Conservation (phyloP, 2,888 invertebrate genomes). For the Apamea sordens region DNA sequence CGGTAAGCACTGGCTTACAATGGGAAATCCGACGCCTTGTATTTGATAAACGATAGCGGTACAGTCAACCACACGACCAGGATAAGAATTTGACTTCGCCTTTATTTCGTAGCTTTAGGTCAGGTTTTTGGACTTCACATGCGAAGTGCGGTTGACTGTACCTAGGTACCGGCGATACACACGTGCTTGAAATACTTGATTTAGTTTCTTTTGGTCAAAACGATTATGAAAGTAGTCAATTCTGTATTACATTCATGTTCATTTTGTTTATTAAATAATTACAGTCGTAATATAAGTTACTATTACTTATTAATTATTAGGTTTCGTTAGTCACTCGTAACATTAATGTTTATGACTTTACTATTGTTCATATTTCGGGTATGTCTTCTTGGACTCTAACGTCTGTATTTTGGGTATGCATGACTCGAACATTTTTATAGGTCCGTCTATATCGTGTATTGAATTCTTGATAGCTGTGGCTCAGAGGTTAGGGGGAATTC, state of each 20-base stretch:
- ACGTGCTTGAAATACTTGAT: conserved; percentile 21
- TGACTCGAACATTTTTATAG: neutral
- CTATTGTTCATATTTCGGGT: conserved; percentile 19
- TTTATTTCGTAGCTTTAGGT: neutral
- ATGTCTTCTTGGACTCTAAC: neutral
- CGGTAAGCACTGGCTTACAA: neutral
- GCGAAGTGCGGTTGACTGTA: neutral
- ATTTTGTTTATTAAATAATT: neutral
- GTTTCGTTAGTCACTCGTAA: neutral
- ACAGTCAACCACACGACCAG: neutral
- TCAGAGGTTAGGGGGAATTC: neutral
- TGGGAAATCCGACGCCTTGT: neutral
- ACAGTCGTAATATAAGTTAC: neutral
- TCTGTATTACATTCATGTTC: neutral
- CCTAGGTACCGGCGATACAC: neutral
- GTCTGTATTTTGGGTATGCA: neutral
- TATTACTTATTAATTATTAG: neutral
- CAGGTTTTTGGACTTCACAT: neutral
- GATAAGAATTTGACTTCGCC: neutral
- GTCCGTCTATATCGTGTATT: neutral
- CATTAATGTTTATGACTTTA: neutral
- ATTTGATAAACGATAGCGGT: conserved; percentile 1
- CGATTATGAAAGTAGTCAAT: neutral
- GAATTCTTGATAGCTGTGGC: neutral
- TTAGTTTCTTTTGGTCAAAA: neutral